Evolutionary conservation across 1,140 invertebrate species (phyloP).

Genomic region (Reticulitermes speratus): DNA sequence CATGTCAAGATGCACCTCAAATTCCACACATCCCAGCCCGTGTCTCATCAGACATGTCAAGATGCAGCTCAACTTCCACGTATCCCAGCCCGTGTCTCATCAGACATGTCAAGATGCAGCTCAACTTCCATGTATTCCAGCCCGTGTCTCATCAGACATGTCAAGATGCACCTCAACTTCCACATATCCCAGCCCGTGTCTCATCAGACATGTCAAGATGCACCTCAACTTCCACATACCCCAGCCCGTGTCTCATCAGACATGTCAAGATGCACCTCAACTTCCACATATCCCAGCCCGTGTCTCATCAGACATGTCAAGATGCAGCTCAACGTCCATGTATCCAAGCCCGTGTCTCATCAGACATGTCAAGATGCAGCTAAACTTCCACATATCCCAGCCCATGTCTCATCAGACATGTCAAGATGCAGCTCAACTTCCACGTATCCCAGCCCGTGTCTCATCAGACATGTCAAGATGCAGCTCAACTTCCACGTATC

Average conservation of each 20-base stretch:
- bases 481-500: conserved; percentile 50
- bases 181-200: background rate
- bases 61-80: too few relatives aligned
- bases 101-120: conserved; percentile 74
- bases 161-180: too few relatives aligned
- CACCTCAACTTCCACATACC: conserved; percentile 42
- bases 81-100: conserved; percentile 46
- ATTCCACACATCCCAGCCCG: too few relatives aligned
- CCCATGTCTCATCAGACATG: conserved; percentile 61
- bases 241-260: conserved; percentile 53
- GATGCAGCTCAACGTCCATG: conserved; percentile 54
- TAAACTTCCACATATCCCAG: too few relatives aligned
- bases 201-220: conserved; percentile 75
- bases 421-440: conserved; percentile 65
- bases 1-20: too few relatives aligned
- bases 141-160: too few relatives aligned
- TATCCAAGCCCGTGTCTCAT: conserved; percentile 46
- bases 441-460: background rate
- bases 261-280: conserved; percentile 68
- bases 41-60: too few relatives aligned
- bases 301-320: conserved; percentile 71
- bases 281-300: too few relatives aligned
- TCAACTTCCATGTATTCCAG: conserved; percentile 77
- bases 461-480: conserved; percentile 75
- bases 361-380: conserved; percentile 74